Base-by-base conservation (phyloP, 2,888 invertebrate species). In the Pachymerium ferrugineum region DNA sequence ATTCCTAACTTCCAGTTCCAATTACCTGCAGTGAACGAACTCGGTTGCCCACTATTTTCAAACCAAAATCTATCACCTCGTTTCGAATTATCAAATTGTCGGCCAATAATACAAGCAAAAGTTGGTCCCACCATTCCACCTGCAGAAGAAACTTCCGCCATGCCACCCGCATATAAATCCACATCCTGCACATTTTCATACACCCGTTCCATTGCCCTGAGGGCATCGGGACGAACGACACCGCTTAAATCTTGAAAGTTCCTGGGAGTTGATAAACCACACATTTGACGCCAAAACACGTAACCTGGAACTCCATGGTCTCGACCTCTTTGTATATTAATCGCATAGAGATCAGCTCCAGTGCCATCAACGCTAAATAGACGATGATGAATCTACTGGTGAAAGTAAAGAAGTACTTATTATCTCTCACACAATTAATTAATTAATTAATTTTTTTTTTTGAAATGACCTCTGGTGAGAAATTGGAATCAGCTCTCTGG, bases 61-160 rank as follows among this genome's bases (percentile, higher is more conserved):
- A 94, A 95, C 92, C 94, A 96, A 84, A 88, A 92, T 68, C 94
- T 85, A 83, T 96, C 96, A 0, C 92, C 95, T 47, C 84, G 81
- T 84, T 93, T 92, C 29, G 93, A 81, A 69, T 92, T 84, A 16
- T 89, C 82, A 84, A 95, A 96, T 84, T 95, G 94, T 83, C 92
- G 91, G 0, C 90, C 86, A 69, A 96, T 85, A 76, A 96, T 85
- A 79, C 95, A 96, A 25, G 89, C 90, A 73, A 94, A 87, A 1
- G 94, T 90, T 0, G 94, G 91, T 0, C 95, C 95, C 72, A 95
- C 86, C 25, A 94, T 87, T 1, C 90, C 89, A 2, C 90, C 91
- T 78, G 84, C 83, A 73, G 85, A 89, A 75, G 91, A 91, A 12
- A 86, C 85, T 80, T 96, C 96, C n/a, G 93, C 91, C 54, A 95